Percentiles rank a stretch among this genome's conserved stretches.
Evolutionary conservation across 2,797 vertebrate species (phyloP).

Genomic region (Eulemur coronatus): DNA sequence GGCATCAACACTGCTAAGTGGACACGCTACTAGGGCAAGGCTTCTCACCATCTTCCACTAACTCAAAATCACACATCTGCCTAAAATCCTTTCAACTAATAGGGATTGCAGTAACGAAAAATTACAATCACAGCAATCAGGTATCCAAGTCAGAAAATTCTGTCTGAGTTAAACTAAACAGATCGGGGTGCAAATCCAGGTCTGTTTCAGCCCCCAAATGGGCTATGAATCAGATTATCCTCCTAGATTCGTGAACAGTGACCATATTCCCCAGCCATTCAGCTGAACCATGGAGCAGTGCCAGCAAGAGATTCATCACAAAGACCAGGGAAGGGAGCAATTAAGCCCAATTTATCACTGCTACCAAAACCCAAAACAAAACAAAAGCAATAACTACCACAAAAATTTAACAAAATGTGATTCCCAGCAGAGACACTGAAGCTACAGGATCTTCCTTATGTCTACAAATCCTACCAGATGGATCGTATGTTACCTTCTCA

Average conservation of each 20-base stretch:
- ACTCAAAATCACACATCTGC: not conserved
- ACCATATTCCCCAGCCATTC: not conserved
- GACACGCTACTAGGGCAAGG: not conserved
- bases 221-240: not conserved
- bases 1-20: too few relatives aligned
- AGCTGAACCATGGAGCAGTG: not conserved
- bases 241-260: not conserved
- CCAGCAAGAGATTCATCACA: not conserved
- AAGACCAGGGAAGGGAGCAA: not conserved
- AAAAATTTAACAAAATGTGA: not conserved
- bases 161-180: not conserved
- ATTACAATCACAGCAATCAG: too few relatives aligned
- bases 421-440: not conserved
- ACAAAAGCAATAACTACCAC: not conserved
- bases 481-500: not conserved
- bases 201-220: not conserved
- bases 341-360: not conserved
- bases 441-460: not conserved
- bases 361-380: not conserved
- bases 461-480: too few relatives aligned
- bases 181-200: not conserved
- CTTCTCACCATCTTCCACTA: not conserved
- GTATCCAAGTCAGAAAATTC: not conserved
- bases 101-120: too few relatives aligned
- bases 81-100: not conserved